Evolutionary conservation across 23 tunicate genomes (phyloP), one percentile per base, ranked within the genome.

Genomic region (Ascidia mentula): DNA sequence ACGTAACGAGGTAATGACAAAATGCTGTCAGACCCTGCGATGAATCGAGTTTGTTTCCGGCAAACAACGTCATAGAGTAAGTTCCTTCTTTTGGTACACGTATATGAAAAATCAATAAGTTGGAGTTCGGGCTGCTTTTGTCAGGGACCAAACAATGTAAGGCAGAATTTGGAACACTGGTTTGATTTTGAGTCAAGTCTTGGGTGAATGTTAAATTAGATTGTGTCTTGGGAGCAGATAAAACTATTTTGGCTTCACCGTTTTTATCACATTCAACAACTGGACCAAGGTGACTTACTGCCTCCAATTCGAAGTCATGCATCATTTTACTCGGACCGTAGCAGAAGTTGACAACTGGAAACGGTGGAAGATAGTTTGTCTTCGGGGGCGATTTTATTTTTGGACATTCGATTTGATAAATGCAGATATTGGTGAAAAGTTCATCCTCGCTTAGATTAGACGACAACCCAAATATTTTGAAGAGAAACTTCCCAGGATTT

Each of bases 401-500:
- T 17, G 72, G 39, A 53, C 89, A 84, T 36, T 89, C 84, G 31
- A 89, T 89, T 74, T 84, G 95, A 37, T 79, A 89, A 20, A 89
- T 36, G 65, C 86, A 81, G 32, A 84, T 32, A 40, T 84, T 89
- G n/a, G 95, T 89, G 78, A 77, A 84, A 15, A 45, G 34, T 20
- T 80, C 61, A 15, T 84, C 77, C 38, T 89, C 95, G 28, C 88
- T 77, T 42, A 46, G 84, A 36, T 84, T 89, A 26, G 45, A 70
- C 0, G 95, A 89, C 72, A 79, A 39, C 0, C 84, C 95, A 74
- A 84, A 89, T 6, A 89, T 73, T 61, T 84, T 89, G 46, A 89
- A 46, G 18, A 89, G 32, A 75, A 82, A 89, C 36, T 79, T 37
- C 0, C 95, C 95, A 0, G 81, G 34, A 6, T 77, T 24, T 13